Percentiles rank a stretch among this genome's conserved stretches.
Evolutionary conservation across 2,113 vertebrate genomes (phyloP).

Genomic region (Daboia siamensis): DNA sequence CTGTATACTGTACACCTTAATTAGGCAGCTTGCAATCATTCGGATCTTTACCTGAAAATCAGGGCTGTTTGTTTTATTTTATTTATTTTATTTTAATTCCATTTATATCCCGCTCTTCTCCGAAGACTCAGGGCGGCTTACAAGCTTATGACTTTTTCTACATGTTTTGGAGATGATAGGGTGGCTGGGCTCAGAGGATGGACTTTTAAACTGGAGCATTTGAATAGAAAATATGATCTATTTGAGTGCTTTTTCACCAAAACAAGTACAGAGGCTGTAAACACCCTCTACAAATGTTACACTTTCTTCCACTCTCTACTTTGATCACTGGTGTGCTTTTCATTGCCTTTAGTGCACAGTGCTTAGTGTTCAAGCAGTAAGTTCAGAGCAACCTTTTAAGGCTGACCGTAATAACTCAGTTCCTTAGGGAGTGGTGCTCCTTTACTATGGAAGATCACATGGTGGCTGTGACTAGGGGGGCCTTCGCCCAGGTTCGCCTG

Average conservation of each 20-base stretch:
- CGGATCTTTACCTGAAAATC: background rate
- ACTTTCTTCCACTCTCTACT: background rate
- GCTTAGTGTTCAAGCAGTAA: background rate
- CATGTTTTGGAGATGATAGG: background rate
- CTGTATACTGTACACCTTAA: background rate
- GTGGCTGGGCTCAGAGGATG: background rate
- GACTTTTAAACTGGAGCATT: background rate
- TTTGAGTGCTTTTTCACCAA: background rate
- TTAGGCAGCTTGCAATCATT: background rate
- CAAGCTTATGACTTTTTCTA: background rate
- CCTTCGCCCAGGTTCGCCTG: too few relatives aligned
- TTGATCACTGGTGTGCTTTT: background rate
- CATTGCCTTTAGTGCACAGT: background rate
- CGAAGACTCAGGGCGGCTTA: too few relatives aligned
- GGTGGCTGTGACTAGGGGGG: too few relatives aligned
- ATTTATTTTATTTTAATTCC: too few relatives aligned
- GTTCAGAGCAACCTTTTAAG: background rate
- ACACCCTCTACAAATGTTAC: background rate
- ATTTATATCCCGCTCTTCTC: too few relatives aligned
- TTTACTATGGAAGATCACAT: too few relatives aligned
- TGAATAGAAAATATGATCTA: background rate
- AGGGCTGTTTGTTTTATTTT: background rate
- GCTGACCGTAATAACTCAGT: background rate
- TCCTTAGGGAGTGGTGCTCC: background rate
- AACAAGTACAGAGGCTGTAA: background rate